Base-by-base conservation (phyloP, 2,113 vertebrate species). In the Pollimyrus isidori region DNA sequence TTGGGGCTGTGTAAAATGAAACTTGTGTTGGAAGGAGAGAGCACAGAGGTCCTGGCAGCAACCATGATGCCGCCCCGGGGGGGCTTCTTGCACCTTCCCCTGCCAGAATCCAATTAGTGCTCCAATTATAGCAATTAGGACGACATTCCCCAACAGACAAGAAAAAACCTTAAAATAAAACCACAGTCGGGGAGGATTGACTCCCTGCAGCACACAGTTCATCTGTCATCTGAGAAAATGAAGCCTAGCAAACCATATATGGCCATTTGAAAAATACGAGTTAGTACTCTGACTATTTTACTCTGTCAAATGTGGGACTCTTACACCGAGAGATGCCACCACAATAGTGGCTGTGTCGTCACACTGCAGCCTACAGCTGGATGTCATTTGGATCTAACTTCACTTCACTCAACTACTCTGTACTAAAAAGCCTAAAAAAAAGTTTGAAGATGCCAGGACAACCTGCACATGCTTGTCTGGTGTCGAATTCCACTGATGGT, bases 111-210 rank as follows among this genome's bases (percentile, higher is more conserved):
- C 65, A 87, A 90, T 91, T 92, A 92, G 83, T 83, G 49, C 15
- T 73, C 90, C 87, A 89, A 92, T 92, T 90, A 89, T 39, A 86
- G 26, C 91, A 91, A 92, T 92, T 92, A 91, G 86, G 76, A 89
- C 86, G 87, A 83, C 87, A 58, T 86, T 73, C 26, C 89, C 76
- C 87, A 21, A 84, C 30, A 82, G 91, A 90, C 69, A 84, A 84
- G 88, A 48, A 89, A 35, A 89, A 39, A 19, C 48, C 35, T 50
- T 46, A 87, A 86, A 88, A 89, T 84, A 53, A 88, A 73, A 82
- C 30, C 53, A 35, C 82, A 26, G 30, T 80, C 19, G n/a, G 46
- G 42, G 86, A 39, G 56, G 10, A 90, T 45, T 39, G 84, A 89
- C 46, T 39, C 30, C 30, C 49, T 42, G 76, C 30, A 89, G 88